Conservation (phyloP, 1,140 invertebrate species). For the Planococcus citri region DNA sequence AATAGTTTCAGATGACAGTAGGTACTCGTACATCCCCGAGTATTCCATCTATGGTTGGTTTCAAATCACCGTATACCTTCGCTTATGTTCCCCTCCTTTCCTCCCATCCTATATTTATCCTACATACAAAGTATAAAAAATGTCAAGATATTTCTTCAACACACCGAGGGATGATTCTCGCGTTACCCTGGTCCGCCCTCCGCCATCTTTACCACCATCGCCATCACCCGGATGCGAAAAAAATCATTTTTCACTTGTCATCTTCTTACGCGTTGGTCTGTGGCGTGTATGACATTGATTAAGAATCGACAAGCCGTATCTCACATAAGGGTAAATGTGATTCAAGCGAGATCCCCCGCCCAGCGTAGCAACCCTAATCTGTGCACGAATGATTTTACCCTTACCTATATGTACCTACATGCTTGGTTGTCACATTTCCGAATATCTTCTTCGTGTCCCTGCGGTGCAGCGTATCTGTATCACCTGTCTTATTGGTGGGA, state of each 20-base stretch:
- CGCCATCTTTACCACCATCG: not conserved
- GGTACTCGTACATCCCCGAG: no score
- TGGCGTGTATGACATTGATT: not conserved
- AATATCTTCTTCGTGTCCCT: not conserved
- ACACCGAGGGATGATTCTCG: no score
- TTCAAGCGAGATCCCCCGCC: conserved; percentile 12
- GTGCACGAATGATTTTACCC: not conserved
- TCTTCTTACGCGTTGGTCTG: not conserved
- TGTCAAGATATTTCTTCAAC: no score
- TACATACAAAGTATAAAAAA: no score
- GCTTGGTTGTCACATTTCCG: not conserved
- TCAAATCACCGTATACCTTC: no score
- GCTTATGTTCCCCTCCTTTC: no score
- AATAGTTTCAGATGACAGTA: no score
- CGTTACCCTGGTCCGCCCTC: no score
- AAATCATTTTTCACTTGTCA: conserved; percentile 18
- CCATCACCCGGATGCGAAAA: conserved; percentile 5
- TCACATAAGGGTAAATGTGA: not conserved
- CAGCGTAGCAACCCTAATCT: not conserved
- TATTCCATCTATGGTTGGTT: no score
- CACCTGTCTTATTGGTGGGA: not conserved
- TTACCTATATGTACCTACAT: no score
- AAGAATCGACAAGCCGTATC: conserved; percentile 13
- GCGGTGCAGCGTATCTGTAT: conserved; percentile 1
- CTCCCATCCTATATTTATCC: no score